Conservation (phyloP, 2,797 vertebrate genomes). For the Manis crassicaudata region DNA sequence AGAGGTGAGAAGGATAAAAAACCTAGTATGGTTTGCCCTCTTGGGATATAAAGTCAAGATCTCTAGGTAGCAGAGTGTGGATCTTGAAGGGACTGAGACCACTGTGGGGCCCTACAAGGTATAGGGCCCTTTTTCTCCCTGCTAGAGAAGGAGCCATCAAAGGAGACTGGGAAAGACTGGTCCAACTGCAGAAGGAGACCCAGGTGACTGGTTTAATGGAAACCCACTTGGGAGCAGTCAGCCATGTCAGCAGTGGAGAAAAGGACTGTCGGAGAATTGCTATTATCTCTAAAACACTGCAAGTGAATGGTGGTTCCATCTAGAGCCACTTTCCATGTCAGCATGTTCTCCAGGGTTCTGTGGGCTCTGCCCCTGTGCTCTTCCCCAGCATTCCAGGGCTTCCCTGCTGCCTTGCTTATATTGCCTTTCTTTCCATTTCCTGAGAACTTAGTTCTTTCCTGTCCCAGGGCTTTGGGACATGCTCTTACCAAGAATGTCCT, state of each 20-base stretch:
- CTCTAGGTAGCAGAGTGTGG: fast-evolving
- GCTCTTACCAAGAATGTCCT: background rate
- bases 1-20: background rate
- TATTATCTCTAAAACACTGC: background rate
- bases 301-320: background rate
- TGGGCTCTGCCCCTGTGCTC: background rate
- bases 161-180: background rate
- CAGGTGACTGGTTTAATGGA: fast-evolving
- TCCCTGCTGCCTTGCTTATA: background rate
- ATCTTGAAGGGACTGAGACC: background rate
- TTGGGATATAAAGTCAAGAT: background rate
- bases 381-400: background rate
- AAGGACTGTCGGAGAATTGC: background rate
- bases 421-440: background rate
- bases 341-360: background rate
- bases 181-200: background rate
- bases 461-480: background rate
- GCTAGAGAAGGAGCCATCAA: background rate
- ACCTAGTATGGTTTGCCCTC: background rate
- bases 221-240: background rate
- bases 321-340: background rate
- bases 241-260: background rate
- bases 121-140: background rate
- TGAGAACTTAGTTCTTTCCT: background rate
- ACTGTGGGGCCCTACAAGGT: background rate